Conservation (phyloP, 2,888 invertebrate species). For the Yponomeuta evonymella region DNA sequence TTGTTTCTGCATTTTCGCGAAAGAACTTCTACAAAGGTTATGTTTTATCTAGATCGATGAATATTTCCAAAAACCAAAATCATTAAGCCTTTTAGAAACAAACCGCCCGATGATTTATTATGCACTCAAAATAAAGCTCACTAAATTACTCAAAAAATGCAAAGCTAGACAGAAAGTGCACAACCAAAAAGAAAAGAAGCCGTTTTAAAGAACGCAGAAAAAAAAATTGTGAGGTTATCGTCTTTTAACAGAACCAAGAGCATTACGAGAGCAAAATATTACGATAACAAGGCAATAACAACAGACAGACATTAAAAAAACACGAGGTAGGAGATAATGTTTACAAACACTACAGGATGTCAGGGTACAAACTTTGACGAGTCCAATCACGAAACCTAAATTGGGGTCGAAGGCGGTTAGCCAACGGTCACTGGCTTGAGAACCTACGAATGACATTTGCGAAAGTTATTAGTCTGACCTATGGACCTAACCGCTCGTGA, state of each 20-base stretch:
- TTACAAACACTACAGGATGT: conserved; percentile 13
- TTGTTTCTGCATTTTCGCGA: too few species aligned
- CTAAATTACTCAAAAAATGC: too few species aligned
- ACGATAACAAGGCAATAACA: conserved; percentile 13
- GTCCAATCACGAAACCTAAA: conserved; percentile 44
- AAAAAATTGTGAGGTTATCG: neutral
- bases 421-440: conserved; percentile 35
- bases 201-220: neutral
- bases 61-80: too few species aligned
- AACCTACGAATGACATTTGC: conserved; percentile 30
- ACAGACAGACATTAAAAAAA: neutral
- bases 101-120: too few species aligned
- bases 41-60: too few species aligned
- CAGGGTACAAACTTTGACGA: conserved; percentile 44
- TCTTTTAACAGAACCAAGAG: conserved; percentile 5
- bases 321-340: neutral
- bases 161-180: neutral
- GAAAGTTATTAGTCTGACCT: conserved; percentile 9
- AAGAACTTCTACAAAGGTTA: too few species aligned
- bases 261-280: conserved; percentile 18
- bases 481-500: neutral
- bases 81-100: too few species aligned
- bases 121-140: too few species aligned
- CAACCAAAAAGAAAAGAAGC: neutral
- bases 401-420: conserved; percentile 59